Evolutionary conservation across 2,888 invertebrate species (phyloP).

Genomic region (Meta bourneti): DNA sequence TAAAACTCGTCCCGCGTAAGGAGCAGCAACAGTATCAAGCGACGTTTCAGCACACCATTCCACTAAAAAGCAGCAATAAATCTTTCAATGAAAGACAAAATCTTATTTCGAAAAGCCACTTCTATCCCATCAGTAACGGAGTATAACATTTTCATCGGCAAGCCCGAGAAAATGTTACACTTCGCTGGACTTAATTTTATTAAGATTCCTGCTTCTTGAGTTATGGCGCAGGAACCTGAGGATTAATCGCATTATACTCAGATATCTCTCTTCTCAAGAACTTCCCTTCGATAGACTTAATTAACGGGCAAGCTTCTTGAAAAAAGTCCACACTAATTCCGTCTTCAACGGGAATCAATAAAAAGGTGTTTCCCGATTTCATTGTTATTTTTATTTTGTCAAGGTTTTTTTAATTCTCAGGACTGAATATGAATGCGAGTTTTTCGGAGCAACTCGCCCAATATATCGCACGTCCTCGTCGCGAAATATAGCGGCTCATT

Average conservation of each 20-base stretch:
- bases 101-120: conserved; percentile 40
- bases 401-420: conserved; percentile 38
- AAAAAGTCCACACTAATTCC: conserved; percentile 43
- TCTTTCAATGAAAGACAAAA: conserved; percentile 51
- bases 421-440: conserved; percentile 22
- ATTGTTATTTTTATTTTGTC: conserved; percentile 41
- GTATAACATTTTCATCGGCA: conserved; percentile 56
- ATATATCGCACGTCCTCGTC: conserved; percentile 12
- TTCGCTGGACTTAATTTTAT: conserved; percentile 57
- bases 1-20: conserved; percentile 14
- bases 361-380: conserved; percentile 53
- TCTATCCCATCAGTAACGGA: conserved; percentile 48
- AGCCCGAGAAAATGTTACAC: conserved; percentile 39
- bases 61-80: conserved; percentile 52
- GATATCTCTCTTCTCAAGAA: conserved; percentile 54
- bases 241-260: conserved; percentile 59
- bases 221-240: conserved; percentile 53
- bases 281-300: conserved; percentile 53
- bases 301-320: conserved; percentile 48
- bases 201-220: conserved; percentile 57
- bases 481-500: conserved; percentile 27
- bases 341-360: conserved; percentile 46
- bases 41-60: background rate
- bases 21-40: conserved; percentile 40
- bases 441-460: conserved; percentile 1